Base-by-base conservation (phyloP, 2,113 vertebrate species). In the Rhinogobius similis region DNA sequence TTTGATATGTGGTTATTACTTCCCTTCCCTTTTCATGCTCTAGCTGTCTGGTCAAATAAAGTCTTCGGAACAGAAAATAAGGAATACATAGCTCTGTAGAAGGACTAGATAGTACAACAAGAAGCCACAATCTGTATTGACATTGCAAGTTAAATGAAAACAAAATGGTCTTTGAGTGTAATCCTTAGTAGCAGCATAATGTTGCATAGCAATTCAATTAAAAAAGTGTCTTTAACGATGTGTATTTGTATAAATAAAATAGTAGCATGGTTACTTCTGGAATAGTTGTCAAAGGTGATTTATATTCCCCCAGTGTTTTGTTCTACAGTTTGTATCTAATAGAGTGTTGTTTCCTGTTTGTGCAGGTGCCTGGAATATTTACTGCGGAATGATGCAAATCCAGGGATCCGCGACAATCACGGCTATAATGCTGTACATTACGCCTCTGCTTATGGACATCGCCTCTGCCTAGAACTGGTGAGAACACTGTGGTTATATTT, bases 391-490 rank as follows among this genome's bases (percentile, higher is more conserved):
- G 98, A 99, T 88, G 96, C 97, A 79, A 96, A 98, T 90, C 96
- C 98, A 20, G 97, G 95, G 83, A 99, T 99, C 89, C 94, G 96
- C 55, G 98, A 99, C 87, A 97, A 96, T 82, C 96, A 99, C 91
- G 97, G 97, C 78, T 99, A 98, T 88, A 99, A 97, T 50, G 95
- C 97, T 69, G 97, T 99, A 85, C 97, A 99, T 90, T 99, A 99
- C 58, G 92, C 97, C 93, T 93, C 93, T 0, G 92, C 93, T 1
- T 93, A 93, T 3, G 93, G 93, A 74, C 93, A 93, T 76, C 91
- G 92, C 62, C 90, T 93, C 65, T 93, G 93, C 83, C 88, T 94
- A 72, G 93, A 94, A 85, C 89, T 94, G 92, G 93, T 94, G 69
- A 94, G 91, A 63, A 53, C 26, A 39, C 56, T 23, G 2, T 21